Percentiles rank a stretch among this genome's conserved stretches.
These are phyloP conservation scores for Tragelaphus buxtoni DNA, from an alignment of 2,113 vertebrate species.

Conservation along the genomic window DNA sequence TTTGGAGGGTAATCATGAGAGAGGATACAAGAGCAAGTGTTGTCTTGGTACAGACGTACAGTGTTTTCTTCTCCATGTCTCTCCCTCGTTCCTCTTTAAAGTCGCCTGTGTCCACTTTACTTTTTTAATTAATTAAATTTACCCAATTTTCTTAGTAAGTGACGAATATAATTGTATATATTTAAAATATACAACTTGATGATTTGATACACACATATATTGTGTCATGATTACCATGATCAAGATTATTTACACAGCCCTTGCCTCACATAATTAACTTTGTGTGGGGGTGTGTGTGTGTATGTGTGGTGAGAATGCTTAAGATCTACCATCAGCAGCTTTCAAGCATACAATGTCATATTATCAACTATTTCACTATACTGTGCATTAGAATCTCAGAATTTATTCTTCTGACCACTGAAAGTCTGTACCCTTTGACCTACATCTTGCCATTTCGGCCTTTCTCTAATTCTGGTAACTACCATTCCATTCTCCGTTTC, in stretches of 20 bases:
- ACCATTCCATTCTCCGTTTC: not conserved
- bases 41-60: not conserved
- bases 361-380: not conserved
- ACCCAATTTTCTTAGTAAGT: not conserved
- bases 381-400: not conserved
- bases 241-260: not conserved
- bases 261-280: not conserved
- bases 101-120: not conserved
- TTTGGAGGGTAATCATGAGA: not conserved
- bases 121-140: not conserved
- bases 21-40: not conserved
- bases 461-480: not conserved
- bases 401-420: not conserved
- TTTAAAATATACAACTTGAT: not conserved
- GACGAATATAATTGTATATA: not conserved
- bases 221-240: not conserved
- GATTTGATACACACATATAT: not conserved
- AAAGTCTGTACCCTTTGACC: not conserved
- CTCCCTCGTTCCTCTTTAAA: not conserved
- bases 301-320: too few species aligned
- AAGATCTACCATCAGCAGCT: not conserved
- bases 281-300: not conserved
- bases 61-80: not conserved
- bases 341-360: not conserved
- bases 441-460: not conserved